A percentile compares a stretch with the other conserved stretches of the same genome.
Conservation (phyloP, 2,888 invertebrate species). For the Cheilosia vulpina region DNA sequence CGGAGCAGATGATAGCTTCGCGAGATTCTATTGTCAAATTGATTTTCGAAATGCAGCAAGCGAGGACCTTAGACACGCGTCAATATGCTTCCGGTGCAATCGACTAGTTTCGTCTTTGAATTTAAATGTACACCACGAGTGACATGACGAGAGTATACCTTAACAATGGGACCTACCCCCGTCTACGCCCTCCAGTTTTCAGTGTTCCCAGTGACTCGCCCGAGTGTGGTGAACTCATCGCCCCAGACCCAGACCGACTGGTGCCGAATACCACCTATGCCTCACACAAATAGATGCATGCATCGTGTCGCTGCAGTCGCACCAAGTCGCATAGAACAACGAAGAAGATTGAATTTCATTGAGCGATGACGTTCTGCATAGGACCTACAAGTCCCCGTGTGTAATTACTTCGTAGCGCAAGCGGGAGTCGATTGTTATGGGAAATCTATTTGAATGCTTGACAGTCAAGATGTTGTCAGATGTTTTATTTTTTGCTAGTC, state of each 20-base stretch:
- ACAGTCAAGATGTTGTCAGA: constrained; percentile 74
- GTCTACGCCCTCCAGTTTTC: constrained; percentile 64
- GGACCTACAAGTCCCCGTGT: constrained; percentile 37
- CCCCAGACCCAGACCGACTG: constrained; percentile 59
- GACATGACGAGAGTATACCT: constrained; percentile 32
- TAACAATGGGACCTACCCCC: constrained; percentile 68
- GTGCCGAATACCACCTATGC: constrained; percentile 64
- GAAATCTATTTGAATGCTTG: constrained; percentile 72
- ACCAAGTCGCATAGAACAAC: constrained; percentile 38
- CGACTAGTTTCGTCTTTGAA: constrained; percentile 63
- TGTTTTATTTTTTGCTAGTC: constrained; percentile 42
- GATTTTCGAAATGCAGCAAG: constrained; percentile 53
- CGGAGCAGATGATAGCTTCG: constrained; percentile 67
- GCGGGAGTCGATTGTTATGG: constrained; percentile 61
- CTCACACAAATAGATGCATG: constrained; percentile 30
- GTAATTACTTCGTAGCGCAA: constrained; percentile 58
- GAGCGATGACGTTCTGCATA: constrained; percentile 17
- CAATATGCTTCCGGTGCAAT: constrained; percentile 77
- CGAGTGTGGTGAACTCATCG: constrained; percentile 45
- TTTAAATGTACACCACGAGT: constrained; percentile 40
- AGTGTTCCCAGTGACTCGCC: constrained; percentile 45
- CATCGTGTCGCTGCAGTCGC: constrained; percentile 68
- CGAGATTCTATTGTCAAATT: constrained; percentile 53
- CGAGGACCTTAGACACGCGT: constrained; percentile 77
- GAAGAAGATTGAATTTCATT: constrained; percentile 68